Base-by-base conservation (phyloP, 2,888 invertebrate species). In the Gymnosoma rotundatum region DNA sequence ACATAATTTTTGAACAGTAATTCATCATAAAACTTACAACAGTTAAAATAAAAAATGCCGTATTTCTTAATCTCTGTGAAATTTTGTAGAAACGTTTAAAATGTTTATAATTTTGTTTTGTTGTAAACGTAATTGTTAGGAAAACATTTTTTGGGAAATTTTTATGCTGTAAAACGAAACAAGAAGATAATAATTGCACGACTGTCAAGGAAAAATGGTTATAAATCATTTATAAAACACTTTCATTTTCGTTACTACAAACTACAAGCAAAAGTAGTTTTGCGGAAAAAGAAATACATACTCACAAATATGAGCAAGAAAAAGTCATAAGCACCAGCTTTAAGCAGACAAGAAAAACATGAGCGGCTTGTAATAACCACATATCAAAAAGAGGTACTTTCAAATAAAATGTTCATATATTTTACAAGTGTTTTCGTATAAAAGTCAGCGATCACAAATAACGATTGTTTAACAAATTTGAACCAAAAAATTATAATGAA, bases 161-260 rank as follows among this genome's bases (percentile, higher is more conserved):
- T n/a, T 72, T 50, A 18, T 18, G 18, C 48, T 73, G 50, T 63
- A 38, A 78, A 70, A 50, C 25, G 25, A 25, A 25, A 25, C 25
- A 83, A 75, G 63, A 76, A 48, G 73, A 76, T 80, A 90, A 76
- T 80, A 89, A 89, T 89, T 88, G 88, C 89, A 87, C 85, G 88
- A 89, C 89, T 89, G 88, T 86, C 88, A 80, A 60, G 54, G 25
- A 74, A 80, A 78, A 70, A 75, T 56, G 45, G 50, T 81, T 69
- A 64, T 79, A 79, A 79, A 79, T 79, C 78, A 79, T 48, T 69
- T 75, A 73, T 72, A 83, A 73, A 81, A 64, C 84, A 84, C 84
- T 84, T 84, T 84, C 84, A 80, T 81, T 84, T 84, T 84, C 74
- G 60, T 67, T 69, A 42, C 58, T 45, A 50, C 75, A 70, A 25